phyloP scores from a whole-genome alignment of 2,797 vertebrate genomes.

The Phalanger gymnotis region DNA sequence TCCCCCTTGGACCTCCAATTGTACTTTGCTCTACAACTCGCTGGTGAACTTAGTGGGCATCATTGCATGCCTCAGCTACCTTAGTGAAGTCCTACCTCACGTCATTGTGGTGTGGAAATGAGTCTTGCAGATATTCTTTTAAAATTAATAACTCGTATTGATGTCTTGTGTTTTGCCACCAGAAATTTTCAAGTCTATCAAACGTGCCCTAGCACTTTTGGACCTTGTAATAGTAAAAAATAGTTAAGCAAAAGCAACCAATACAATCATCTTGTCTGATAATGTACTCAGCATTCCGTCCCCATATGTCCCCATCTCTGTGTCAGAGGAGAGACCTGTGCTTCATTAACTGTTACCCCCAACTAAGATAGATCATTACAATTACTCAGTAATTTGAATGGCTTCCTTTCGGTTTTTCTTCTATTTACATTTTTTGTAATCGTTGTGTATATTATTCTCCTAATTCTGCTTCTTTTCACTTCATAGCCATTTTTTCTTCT shows the following conservation, averaged over 20 bases:
- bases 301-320: not conserved
- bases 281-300: not conserved
- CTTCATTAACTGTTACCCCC: not conserved
- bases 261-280: not conserved
- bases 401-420: not conserved
- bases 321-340: not conserved
- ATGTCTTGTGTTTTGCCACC: too few relatives aligned
- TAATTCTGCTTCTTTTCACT: not conserved
- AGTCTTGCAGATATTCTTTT: not conserved
- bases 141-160: not conserved
- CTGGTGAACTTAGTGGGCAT: not conserved
- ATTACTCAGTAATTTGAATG: not conserved
- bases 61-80: not conserved
- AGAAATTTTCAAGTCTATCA: too few relatives aligned
- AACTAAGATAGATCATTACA: not conserved
- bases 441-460: not conserved
- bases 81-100: not conserved
- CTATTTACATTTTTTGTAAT: not conserved
- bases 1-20: slow-evolving; percentile 3
- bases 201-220: not conserved
- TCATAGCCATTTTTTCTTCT: not conserved
- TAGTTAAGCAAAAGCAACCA: not conserved
- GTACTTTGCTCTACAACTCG: not conserved
- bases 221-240: not conserved
- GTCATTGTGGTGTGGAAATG: not conserved